phyloP scores from a whole-genome alignment of 2,113 vertebrate genomes.

The Cyanoliseus patagonus region DNA sequence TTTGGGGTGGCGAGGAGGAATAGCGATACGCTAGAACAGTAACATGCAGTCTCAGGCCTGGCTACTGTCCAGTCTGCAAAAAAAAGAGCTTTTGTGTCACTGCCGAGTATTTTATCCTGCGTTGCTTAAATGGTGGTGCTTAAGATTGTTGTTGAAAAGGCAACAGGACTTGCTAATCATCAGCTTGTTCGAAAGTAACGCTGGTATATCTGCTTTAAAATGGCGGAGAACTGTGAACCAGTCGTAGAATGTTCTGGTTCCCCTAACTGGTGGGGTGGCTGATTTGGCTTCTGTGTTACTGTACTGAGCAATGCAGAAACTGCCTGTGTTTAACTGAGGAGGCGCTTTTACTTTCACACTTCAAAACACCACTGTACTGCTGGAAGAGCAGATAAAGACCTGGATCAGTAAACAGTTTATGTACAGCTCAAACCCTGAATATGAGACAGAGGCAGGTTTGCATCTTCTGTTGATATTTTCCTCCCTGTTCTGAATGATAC shows the following conservation, averaged over 20 bases:
- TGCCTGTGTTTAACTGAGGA: fast-evolving
- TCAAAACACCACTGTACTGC: not conserved
- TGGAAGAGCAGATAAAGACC: not conserved
- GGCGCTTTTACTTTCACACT: not conserved
- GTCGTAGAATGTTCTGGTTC: fast-evolving
- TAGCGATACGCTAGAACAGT: too few relatives aligned
- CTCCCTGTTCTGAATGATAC: fast-evolving
- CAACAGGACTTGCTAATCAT: fast-evolving
- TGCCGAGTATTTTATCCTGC: fast-evolving
- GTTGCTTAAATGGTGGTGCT: too few relatives aligned
- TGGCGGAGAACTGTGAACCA: not conserved
- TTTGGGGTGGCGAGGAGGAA: fast-evolving
- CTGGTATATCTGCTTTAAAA: not conserved
- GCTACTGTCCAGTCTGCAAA: not conserved
- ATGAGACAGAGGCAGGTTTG: not conserved
- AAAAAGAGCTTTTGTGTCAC: fast-evolving
- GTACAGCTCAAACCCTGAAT: too few relatives aligned
- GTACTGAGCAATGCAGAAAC: fast-evolving
- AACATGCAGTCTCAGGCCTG: not conserved
- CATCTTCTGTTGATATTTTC: not conserved
- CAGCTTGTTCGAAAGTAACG: fast-evolving
- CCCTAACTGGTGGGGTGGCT: too few relatives aligned
- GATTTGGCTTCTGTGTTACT: fast-evolving
- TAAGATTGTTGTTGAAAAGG: not conserved
- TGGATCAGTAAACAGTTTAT: not conserved